Base-by-base conservation (phyloP, 1,140 invertebrate species). In the Hylaeus anthracinus region DNA sequence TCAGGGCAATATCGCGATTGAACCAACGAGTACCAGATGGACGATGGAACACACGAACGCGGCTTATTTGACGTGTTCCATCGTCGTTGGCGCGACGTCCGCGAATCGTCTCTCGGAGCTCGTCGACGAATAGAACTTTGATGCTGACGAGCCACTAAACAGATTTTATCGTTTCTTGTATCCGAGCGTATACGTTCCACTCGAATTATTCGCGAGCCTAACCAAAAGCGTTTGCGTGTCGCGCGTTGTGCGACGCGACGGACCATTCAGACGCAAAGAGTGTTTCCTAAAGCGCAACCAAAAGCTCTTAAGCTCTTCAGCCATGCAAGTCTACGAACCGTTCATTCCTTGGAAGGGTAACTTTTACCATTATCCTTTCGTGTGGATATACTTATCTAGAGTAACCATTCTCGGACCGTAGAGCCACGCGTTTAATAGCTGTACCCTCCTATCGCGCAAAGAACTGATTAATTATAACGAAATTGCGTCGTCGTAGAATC, bases 1-100 rank as follows among this genome's bases (percentile, higher is more conserved):
- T 88, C 86, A 88, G 87, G 87, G 79, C 80, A 87, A 86, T 79
- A 43, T 66, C 43, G 45, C 12, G 37, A 75, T 67, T 37, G 63
- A 15, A 15, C 55, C 26, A 53, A 39, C 74, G 64, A 67, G 74
- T 37, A 39, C 73, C 26, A 55, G 72, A 76, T 39, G 45, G 39
- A 53, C 6, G 15, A n/a, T 3, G 63, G 43, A 12, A n/a, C 43
- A 26, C 26, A 26, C 26, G 26, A 26, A 26, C 26, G 26, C 26
- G 26, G 26, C 26, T 26, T 26, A 26, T 26, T 26, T 26, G 26
- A 26, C 26, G 26, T 26, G 43, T 45, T 45, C 43, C 43, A 5
- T 5, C 43, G 43, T 74, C 48, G 37, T 43, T 69, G 26, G 53
- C 48, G 45, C 41, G 70, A 14, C 41, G 12, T 3, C 39, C 61